Base-by-base conservation (phyloP, 2,797 vertebrate genomes). In the Microctenopoma steveboyesi region DNA sequence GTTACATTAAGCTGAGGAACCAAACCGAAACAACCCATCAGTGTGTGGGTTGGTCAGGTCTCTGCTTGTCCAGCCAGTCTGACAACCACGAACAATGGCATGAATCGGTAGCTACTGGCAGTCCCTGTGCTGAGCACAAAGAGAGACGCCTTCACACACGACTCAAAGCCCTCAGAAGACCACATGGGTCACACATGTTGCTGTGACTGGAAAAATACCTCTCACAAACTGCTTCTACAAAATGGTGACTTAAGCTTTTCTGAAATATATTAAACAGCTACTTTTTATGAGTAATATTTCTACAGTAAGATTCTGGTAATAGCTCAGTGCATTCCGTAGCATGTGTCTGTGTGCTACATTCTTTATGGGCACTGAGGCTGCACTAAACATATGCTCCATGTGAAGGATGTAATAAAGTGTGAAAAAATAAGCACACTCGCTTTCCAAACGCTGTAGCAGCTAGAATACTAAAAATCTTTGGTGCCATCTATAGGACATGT, bases 181-280 rank as follows among this genome's bases (percentile, higher is more conserved):
- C 71, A 75, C 66, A 73, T n/a, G 33, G 59, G 77, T 69, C 64
- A 79, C 72, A 78, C 64, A 67, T 74, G 84, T 73, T 81, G 79
- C 81, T 86, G 86, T 25, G 75, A 53, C 71, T 72, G 52, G 64
- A 90, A 18, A 87, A 85, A 80, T 55, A 79, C 33, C 71, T 45
- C 22, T 13, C 40, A 50, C 48, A 30, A 7, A 2, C 28, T 33
- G 30, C 30, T 33, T 6, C 30, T 33, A 33, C 60, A 71, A 28
- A 51, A 22, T 14, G 1, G 15, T 33, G 48, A 2, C 46, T 27
- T 16, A 37, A 14, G 8, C 7, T 51, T 54, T 54, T 25, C 33
- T 8, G 3, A 33, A 8, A 61, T 7, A 25, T 4, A 46, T 7
- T 2, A 2, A 40, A 72, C 40, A 25, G 18, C 4, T 42, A 15